Percentiles rank a stretch among this genome's conserved stretches.
These are phyloP conservation scores for Megaustenia siamemsis DNA, from an alignment of 2,888 invertebrate genomes.

Conservation along the genomic window DNA sequence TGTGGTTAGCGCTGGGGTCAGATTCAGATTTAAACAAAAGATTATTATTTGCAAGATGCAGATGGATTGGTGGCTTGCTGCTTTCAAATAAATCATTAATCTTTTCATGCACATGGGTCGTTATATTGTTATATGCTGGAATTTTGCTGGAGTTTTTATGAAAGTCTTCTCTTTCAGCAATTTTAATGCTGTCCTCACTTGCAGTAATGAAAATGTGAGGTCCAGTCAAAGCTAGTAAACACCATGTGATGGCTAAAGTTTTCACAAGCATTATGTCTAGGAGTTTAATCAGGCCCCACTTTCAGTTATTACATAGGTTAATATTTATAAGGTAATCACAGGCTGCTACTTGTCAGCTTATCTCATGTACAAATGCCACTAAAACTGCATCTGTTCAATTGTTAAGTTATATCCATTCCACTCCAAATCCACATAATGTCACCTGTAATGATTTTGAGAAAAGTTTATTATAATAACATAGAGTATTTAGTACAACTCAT, in stretches of 20 bases:
- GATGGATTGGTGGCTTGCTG: constrained; percentile 51
- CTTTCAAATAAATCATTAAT: constrained; percentile 9
- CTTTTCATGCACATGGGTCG: constrained; percentile 18
- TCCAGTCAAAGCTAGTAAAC: constrained; percentile 40
- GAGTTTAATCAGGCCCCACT: background rate
- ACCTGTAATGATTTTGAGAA: background rate
- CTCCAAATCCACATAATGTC: background rate
- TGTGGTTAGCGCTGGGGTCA: background rate
- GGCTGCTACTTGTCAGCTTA: background rate
- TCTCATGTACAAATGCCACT: background rate
- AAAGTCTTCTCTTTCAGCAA: background rate
- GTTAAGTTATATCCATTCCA: constrained; percentile 18
- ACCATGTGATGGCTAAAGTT: constrained; percentile 39
- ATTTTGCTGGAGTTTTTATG: background rate
- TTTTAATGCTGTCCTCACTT: background rate
- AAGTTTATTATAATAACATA: too few relatives aligned
- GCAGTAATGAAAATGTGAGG: constrained; percentile 1
- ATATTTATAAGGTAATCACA: too few relatives aligned
- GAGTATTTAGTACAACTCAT: background rate
- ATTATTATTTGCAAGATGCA: constrained; percentile 48
- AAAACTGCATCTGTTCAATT: background rate
- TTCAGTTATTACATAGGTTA: background rate
- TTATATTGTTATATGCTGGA: background rate
- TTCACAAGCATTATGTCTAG: constrained; percentile 22
- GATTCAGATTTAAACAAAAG: constrained; percentile 29